Conservation (phyloP, 2,888 invertebrate genomes). For the Cephus pulcher region DNA sequence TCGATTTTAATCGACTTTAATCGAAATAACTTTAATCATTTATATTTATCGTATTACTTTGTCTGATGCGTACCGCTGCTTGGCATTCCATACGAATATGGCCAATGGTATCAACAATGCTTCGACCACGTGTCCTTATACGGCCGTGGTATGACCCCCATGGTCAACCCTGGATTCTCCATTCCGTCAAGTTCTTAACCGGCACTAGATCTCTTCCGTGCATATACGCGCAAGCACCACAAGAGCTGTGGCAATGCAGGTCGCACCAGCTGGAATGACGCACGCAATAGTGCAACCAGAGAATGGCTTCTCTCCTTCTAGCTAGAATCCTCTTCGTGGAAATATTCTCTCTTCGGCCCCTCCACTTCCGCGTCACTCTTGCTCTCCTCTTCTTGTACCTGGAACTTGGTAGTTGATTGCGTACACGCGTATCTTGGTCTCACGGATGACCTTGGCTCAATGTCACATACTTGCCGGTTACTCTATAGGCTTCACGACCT, state of each 20-base stretch:
- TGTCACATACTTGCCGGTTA: constrained; percentile 40
- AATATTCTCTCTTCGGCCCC: not conserved
- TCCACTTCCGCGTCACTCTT: not conserved
- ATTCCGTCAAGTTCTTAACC: not conserved
- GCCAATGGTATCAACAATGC: not conserved
- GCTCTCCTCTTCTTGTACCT: not conserved
- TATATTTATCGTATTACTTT: too few relatives aligned
- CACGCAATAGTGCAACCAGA: not conserved
- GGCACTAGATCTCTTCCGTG: not conserved
- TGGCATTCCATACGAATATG: not conserved
- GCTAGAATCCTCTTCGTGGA: not conserved
- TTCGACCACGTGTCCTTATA: not conserved
- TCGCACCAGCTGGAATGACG: not conserved
- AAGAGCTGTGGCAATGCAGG: not conserved
- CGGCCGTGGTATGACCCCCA: not conserved
- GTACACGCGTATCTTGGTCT: constrained; percentile 24
- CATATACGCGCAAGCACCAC: not conserved
- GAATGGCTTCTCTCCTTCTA: not conserved
- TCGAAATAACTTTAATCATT: too few relatives aligned
- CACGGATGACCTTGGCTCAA: constrained; percentile 50
- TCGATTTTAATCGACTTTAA: not conserved
- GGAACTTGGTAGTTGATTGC: constrained; percentile 12
- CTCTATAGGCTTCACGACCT: constrained; percentile 14
- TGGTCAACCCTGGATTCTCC: not conserved
- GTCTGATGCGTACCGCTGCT: not conserved